These are phyloP conservation scores for Diplogasteroides magnus DNA, from an alignment of 1,140 invertebrate species.

Conservation along the genomic window DNA sequence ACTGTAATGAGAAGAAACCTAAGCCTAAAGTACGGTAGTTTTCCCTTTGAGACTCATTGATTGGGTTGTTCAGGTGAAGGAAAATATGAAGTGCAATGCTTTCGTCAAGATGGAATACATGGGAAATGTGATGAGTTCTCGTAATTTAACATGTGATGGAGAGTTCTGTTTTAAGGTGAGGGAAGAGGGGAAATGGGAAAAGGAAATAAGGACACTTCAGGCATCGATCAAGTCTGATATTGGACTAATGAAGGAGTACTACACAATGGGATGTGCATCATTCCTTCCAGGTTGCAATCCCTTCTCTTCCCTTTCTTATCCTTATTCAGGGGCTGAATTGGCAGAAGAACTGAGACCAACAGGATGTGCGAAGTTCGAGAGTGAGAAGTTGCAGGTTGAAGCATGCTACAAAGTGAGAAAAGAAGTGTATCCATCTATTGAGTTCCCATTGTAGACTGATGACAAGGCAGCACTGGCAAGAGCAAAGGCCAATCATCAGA, in stretches of 20 bases:
- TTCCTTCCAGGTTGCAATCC: too few species aligned
- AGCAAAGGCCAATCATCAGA: constrained; percentile 44
- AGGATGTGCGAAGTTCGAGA: constrained; percentile 46
- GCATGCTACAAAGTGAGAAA: constrained; percentile 40
- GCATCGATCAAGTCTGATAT: constrained; percentile 42
- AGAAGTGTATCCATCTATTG: not conserved
- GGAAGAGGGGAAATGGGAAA: too few species aligned
- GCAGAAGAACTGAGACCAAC: constrained; percentile 51
- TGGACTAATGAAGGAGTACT: constrained; percentile 44
- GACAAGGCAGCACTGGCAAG: constrained; percentile 38
- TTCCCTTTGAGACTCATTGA: too few species aligned
- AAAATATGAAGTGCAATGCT: constrained; percentile 42
- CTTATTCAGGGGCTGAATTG: constrained; percentile 38
- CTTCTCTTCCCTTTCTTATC: too few species aligned
- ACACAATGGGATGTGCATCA: constrained; percentile 43
- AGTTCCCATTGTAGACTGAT: constrained; percentile 27
- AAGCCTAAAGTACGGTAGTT: too few species aligned
- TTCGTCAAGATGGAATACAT: constrained; percentile 41
- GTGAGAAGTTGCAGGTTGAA: constrained; percentile 44
- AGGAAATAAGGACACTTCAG: constrained; percentile 7
- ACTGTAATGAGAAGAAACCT: constrained; percentile 50
- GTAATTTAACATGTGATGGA: constrained; percentile 42
- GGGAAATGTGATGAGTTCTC: constrained; percentile 37
- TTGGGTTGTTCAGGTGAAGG: constrained; percentile 29
- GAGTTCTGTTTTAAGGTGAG: constrained; percentile 46